These are phyloP conservation scores for Anthoptus insignis DNA, from an alignment of 2,888 invertebrate species.

Conservation along the genomic window DNA sequence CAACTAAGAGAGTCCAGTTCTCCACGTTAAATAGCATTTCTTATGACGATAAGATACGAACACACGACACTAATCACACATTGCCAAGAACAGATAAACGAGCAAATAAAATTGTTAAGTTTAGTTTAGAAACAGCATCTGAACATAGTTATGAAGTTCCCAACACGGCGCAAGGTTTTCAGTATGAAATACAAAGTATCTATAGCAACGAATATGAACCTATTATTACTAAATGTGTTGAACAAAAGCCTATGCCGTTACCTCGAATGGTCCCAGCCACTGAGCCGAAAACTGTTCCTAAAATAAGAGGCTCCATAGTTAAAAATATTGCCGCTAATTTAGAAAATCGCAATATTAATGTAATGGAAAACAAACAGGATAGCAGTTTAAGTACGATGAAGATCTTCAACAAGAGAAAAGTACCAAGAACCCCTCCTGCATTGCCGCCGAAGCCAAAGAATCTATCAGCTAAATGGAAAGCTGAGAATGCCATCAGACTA, in stretches of 20 bases:
- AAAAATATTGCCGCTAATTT: constrained; percentile 83
- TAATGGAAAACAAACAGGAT: constrained; percentile 84
- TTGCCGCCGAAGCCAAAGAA: constrained; percentile 93
- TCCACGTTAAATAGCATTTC: constrained; percentile 89
- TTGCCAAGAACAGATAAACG: constrained; percentile 79
- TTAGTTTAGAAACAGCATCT: constrained; percentile 82
- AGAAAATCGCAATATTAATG: constrained; percentile 73
- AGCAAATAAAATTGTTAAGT: constrained; percentile 83
- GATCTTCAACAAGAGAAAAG: constrained; percentile 85
- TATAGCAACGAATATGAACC: constrained; percentile 93
- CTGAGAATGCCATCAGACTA: constrained; percentile 77
- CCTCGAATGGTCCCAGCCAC: constrained; percentile 62
- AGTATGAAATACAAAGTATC: constrained; percentile 88
- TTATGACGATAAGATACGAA: constrained; percentile 79
- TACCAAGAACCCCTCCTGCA: constrained; percentile 90
- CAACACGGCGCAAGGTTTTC: constrained; percentile 82
- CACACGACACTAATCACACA: constrained; percentile 65
- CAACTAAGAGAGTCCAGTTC: constrained; percentile 88
- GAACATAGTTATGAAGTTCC: constrained; percentile 89
- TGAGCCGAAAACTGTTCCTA: constrained; percentile 68
- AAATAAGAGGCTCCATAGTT: constrained; percentile 82
- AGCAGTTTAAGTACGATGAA: constrained; percentile 75
- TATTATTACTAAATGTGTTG: constrained; percentile 85
- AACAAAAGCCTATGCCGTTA: constrained; percentile 68
- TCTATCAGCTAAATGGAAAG: constrained; percentile 89